Conservation (phyloP, 2,113 vertebrate genomes). For the Panthera uncia region DNA sequence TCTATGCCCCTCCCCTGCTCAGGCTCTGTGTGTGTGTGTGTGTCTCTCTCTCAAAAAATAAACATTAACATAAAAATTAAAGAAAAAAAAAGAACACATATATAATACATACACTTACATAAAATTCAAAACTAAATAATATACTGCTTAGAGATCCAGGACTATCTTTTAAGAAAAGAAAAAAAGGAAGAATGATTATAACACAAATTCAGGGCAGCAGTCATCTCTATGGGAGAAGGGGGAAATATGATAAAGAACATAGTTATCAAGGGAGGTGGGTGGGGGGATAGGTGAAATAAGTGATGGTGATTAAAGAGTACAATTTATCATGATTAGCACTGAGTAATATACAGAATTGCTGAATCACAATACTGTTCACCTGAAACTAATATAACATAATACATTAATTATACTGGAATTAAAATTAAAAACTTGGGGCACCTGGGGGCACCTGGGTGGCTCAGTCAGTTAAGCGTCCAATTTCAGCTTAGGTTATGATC, state of each 20-base stretch:
- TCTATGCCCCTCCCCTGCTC: neutral
- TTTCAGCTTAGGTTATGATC: too few relatives aligned
- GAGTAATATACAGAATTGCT: neutral
- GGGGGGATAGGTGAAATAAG: neutral
- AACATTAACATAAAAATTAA: neutral
- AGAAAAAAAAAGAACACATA: neutral
- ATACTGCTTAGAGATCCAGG: neutral
- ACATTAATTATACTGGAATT: neutral
- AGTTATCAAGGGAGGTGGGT: neutral
- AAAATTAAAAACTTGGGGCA: neutral
- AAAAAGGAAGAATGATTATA: neutral
- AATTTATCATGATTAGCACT: neutral
- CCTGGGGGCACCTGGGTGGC: neutral
- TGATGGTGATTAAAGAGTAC: neutral
- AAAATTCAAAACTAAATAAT: conserved; percentile 39
- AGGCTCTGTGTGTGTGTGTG: neutral
- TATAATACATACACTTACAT: neutral
- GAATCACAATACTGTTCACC: neutral
- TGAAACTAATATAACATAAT: neutral
- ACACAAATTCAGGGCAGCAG: neutral
- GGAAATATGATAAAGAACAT: neutral
- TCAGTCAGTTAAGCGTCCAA: neutral
- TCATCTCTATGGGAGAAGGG: neutral
- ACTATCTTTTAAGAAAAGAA: conserved; percentile 27
- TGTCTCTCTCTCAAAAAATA: neutral